Conservation (phyloP, 2,888 invertebrate species). For the Agelastica alni region DNA sequence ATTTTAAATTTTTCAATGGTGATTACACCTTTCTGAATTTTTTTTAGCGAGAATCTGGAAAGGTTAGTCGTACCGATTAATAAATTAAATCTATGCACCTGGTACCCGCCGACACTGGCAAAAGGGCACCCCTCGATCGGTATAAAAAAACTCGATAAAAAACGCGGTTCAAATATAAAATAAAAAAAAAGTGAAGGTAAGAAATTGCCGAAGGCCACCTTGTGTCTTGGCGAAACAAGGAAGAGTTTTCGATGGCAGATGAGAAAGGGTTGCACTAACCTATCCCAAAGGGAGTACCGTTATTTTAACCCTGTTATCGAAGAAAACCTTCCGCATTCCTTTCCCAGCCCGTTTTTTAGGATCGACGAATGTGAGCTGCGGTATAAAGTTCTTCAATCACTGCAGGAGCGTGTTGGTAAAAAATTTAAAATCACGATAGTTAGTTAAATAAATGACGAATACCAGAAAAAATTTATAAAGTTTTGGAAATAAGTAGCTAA, state of each 20-base stretch:
- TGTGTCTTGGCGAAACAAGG: constrained; percentile 36
- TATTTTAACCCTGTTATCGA: constrained; percentile 43
- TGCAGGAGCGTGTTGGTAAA: too few species aligned
- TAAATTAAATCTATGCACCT: too few species aligned
- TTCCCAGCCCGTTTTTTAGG: constrained; percentile 21
- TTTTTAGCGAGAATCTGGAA: too few species aligned
- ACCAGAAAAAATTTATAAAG: too few species aligned
- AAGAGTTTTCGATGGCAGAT: constrained; percentile 24
- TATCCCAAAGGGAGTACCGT: constrained; percentile 47
- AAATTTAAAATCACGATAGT: too few species aligned
- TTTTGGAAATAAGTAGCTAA: too few species aligned
- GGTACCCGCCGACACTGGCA: constrained; percentile 3
- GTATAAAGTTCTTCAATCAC: constrained; percentile 17
- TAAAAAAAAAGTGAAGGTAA: constrained; percentile 41
- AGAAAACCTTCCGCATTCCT: constrained; percentile 49
- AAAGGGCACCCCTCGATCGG: constrained; percentile 22
- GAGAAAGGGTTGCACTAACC: constrained; percentile 49
- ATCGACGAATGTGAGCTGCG: constrained; percentile 7
- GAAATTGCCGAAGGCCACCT: constrained; percentile 45
- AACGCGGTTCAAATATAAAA: too few species aligned
- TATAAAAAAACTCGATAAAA: constrained; percentile 31
- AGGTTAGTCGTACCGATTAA: too few species aligned
- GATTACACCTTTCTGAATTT: too few species aligned
- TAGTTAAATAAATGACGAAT: too few species aligned
- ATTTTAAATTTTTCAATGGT: too few species aligned